Evolutionary conservation across 2,797 vertebrate genomes (phyloP).

Genomic region (Brachyalestes nurse): DNA sequence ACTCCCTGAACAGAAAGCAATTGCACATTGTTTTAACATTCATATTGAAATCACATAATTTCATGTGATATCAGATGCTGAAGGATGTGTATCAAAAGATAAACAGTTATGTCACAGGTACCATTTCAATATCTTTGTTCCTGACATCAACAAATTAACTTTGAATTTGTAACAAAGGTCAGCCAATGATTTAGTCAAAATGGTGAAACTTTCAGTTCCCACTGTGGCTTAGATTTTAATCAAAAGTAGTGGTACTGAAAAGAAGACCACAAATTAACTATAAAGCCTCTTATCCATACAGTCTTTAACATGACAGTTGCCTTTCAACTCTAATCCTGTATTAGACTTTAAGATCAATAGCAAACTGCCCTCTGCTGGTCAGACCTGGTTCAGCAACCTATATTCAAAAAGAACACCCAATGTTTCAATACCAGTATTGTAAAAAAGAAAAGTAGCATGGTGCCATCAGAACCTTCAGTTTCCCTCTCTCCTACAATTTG

Average conservation of each 20-base stretch:
- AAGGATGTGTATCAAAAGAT: neutral
- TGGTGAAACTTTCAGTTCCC: neutral
- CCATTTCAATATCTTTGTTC: too few species aligned
- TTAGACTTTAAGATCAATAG: neutral
- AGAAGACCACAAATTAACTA: neutral
- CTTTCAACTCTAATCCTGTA: neutral
- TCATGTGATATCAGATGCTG: neutral
- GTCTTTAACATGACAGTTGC: neutral
- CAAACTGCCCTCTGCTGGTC: neutral
- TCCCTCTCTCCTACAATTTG: neutral
- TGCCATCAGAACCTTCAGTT: neutral
- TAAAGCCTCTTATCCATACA: neutral
- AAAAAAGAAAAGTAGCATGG: too few species aligned
- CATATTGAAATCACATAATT: neutral
- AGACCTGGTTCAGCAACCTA: neutral
- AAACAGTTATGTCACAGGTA: too few species aligned
- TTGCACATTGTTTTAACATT: neutral
- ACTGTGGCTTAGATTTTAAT: neutral
- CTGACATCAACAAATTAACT: neutral
- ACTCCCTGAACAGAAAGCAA: conserved; percentile 76
- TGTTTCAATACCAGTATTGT: too few species aligned
- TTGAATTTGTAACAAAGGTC: neutral
- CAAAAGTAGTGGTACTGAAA: neutral
- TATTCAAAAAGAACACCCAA: neutral
- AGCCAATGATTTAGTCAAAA: neutral